phyloP scores from a whole-genome alignment of 2,797 vertebrate species.

The Malurus splendens region DNA sequence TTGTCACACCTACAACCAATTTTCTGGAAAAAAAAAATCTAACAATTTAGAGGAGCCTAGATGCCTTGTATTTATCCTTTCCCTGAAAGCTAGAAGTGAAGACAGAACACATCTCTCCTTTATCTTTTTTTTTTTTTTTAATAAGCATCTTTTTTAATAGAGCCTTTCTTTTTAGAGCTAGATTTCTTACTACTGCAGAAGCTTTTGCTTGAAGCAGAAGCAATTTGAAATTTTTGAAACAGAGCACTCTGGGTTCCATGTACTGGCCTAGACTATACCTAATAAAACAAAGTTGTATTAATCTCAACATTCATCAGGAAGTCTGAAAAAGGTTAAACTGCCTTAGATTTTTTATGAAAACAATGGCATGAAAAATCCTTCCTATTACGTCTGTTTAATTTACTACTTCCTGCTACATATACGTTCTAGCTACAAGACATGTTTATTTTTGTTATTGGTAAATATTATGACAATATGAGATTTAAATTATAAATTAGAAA shows the following conservation, averaged over 20 bases:
- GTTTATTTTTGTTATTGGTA: neutral
- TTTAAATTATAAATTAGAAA: neutral
- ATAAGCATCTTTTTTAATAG: neutral
- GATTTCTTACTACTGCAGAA: neutral
- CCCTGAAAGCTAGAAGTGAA: neutral
- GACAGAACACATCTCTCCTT: neutral
- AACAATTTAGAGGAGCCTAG: neutral
- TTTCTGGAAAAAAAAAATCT: neutral
- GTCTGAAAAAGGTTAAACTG: neutral
- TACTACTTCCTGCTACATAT: neutral
- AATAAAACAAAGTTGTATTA: neutral
- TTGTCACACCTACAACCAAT: conserved; percentile 23
- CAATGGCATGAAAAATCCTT: neutral
- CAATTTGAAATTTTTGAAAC: neutral
- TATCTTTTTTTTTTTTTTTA: neutral
- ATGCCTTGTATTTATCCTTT: neutral
- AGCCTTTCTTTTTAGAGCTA: neutral
- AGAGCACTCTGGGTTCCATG: neutral
- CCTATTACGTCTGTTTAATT: neutral
- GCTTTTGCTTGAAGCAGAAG: neutral
- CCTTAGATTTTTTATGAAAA: neutral
- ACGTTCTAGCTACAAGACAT: neutral
- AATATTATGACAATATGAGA: neutral
- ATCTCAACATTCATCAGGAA: neutral
- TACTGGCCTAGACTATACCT: neutral